phyloP scores from a whole-genome alignment of 2,113 vertebrate species.

The Lipotes vexillifer region DNA sequence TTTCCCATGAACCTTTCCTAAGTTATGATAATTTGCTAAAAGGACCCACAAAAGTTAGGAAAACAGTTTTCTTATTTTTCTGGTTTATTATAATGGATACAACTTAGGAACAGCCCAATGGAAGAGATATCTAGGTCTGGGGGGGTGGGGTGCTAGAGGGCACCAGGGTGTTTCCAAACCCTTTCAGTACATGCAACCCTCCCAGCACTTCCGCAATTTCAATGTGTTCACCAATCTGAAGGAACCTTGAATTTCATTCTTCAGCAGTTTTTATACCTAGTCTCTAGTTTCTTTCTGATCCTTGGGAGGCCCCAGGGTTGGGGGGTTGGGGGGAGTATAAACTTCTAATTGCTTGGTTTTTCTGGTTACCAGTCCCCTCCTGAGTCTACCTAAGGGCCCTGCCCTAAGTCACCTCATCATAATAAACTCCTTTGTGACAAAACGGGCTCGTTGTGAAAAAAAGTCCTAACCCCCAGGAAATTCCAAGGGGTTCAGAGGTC shows the following conservation, averaged over 20 bases:
- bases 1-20: background rate
- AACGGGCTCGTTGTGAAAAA: background rate
- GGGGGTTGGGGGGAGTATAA: no score
- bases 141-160: background rate
- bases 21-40: background rate
- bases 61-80: background rate
- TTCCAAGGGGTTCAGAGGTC: background rate
- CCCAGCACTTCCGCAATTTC: background rate
- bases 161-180: background rate
- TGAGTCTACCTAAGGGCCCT: background rate
- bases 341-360: background rate
- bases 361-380: background rate
- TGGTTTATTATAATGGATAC: background rate
- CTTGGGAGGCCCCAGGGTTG: background rate
- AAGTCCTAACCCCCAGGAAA: background rate
- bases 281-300: background rate
- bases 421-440: background rate
- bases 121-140: background rate
- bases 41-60: background rate
- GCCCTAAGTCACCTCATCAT: background rate
- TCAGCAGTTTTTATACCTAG: background rate
- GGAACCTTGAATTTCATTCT: background rate
- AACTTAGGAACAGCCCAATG: background rate
- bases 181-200: no score
- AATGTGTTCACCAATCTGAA: background rate